phyloP scores from a whole-genome alignment of 2,888 invertebrate species.

The Drosophila crucigera region DNA sequence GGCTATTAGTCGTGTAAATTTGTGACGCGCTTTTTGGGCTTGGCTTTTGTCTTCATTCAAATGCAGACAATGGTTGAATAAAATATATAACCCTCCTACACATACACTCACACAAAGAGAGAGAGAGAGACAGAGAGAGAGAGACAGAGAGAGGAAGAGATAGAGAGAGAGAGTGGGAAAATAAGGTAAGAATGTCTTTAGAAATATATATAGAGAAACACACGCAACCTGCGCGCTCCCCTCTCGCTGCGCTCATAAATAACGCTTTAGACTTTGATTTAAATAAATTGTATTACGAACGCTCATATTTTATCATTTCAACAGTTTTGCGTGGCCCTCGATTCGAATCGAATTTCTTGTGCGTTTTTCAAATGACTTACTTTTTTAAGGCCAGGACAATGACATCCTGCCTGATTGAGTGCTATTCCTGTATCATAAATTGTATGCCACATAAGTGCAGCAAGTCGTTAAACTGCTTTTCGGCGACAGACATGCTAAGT shows the following conservation, averaged over 20 bases:
- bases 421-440: slow-evolving; percentile 61
- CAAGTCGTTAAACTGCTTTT: slow-evolving; percentile 46
- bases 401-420: slow-evolving; percentile 67
- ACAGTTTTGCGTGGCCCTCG: slow-evolving; percentile 59
- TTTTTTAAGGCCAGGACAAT: slow-evolving; percentile 30
- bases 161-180: neutral
- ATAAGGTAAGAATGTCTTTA: neutral
- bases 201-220: slow-evolving; percentile 19
- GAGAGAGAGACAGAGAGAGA: neutral
- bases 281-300: slow-evolving; percentile 83
- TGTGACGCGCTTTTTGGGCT: slow-evolving; percentile 79
- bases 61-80: slow-evolving; percentile 72
- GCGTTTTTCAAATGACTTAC: slow-evolving; percentile 42
- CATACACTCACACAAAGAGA: slow-evolving; percentile 3
- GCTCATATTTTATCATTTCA: slow-evolving; percentile 80
- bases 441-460: slow-evolving; percentile 31
- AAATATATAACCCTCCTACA: slow-evolving; percentile 51
- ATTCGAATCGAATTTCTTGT: slow-evolving; percentile 63
- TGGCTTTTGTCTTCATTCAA: slow-evolving; percentile 78
- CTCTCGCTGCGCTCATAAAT: slow-evolving; percentile 74
- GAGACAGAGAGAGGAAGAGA: neutral
- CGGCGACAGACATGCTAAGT: slow-evolving; percentile 20
- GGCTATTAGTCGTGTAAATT: slow-evolving; percentile 76
- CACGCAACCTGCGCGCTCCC: slow-evolving; percentile 32
- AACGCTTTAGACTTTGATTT: slow-evolving; percentile 84